These are phyloP conservation scores for Pantelozetes paolii DNA, from an alignment of 2,888 invertebrate species.

Conservation along the genomic window DNA sequence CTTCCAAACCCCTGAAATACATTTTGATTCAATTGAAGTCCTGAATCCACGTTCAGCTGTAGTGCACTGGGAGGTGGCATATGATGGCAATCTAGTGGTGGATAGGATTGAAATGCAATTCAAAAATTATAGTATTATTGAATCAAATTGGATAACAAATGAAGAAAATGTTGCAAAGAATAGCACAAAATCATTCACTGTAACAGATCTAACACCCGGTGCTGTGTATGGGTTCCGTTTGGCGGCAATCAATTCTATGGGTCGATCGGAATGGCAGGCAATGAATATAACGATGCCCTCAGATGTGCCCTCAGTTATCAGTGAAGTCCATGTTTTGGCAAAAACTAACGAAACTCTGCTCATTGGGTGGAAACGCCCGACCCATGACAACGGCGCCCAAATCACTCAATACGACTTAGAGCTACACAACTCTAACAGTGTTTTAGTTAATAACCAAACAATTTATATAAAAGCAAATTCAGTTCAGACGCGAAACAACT, in stretches of 20 bases:
- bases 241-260: conserved; percentile 48
- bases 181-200: conserved; percentile 43
- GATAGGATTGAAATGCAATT: conserved; percentile 44
- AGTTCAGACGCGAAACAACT: conserved; percentile 45
- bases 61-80: conserved; percentile 45
- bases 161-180: conserved; percentile 43
- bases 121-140: conserved; percentile 42
- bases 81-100: conserved; percentile 46
- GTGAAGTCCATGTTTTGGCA: conserved; percentile 48
- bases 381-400: conserved; percentile 48
- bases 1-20: conserved; percentile 46
- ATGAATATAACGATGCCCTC: conserved; percentile 47
- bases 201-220: conserved; percentile 46
- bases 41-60: conserved; percentile 45
- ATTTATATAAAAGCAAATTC: conserved; percentile 38
- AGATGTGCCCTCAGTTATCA: conserved; percentile 48
- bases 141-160: conserved; percentile 42
- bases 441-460: conserved; percentile 45
- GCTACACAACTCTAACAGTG: no score
- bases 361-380: conserved; percentile 48
- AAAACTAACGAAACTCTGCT: conserved; percentile 48
- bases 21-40: conserved; percentile 44
- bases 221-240: conserved; percentile 47
- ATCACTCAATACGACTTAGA: conserved; percentile 47
- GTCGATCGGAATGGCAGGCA: conserved; percentile 45